Evolutionary conservation across 2,113 vertebrate species (phyloP).

Genomic region (Amphiprion percula): DNA sequence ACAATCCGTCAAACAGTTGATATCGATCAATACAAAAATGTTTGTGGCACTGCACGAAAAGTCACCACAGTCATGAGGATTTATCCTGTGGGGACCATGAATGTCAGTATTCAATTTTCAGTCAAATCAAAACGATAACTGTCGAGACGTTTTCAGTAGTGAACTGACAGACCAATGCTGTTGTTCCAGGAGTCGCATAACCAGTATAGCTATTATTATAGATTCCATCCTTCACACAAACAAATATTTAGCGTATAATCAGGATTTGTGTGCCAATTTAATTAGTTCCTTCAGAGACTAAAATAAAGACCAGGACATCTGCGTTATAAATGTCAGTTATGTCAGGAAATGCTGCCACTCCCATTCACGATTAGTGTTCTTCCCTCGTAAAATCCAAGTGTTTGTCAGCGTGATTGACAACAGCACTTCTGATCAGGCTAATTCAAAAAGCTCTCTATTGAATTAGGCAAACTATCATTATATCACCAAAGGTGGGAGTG

Average conservation of each 20-base stretch:
- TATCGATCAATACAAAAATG: too few relatives aligned
- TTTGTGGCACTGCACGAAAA: too few relatives aligned
- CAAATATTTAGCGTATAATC: not conserved
- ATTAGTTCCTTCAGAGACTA: not conserved
- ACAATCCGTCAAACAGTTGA: too few relatives aligned
- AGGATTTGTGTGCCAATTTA: not conserved
- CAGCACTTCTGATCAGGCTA: conserved; percentile 26
- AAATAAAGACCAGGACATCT: conserved; percentile 6
- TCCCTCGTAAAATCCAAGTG: conserved; percentile 18
- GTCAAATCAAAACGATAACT: too few relatives aligned
- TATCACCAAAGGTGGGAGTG: conserved; percentile 58
- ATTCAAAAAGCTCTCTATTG: conserved; percentile 42
- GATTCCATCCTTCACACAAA: not conserved
- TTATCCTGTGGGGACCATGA: too few relatives aligned
- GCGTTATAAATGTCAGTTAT: conserved; percentile 26
- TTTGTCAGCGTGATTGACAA: conserved; percentile 53
- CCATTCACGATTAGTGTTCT: conserved; percentile 1
- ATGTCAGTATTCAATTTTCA: too few relatives aligned
- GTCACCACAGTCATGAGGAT: too few relatives aligned
- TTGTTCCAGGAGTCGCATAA: not conserved
- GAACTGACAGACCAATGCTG: not conserved
- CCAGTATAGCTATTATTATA: not conserved
- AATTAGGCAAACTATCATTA: conserved; percentile 56
- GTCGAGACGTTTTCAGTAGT: not conserved
- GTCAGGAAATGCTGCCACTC: conserved; percentile 14